Evolutionary conservation across 2,888 invertebrate genomes (phyloP).

Genomic region (Rhingia campestris): DNA sequence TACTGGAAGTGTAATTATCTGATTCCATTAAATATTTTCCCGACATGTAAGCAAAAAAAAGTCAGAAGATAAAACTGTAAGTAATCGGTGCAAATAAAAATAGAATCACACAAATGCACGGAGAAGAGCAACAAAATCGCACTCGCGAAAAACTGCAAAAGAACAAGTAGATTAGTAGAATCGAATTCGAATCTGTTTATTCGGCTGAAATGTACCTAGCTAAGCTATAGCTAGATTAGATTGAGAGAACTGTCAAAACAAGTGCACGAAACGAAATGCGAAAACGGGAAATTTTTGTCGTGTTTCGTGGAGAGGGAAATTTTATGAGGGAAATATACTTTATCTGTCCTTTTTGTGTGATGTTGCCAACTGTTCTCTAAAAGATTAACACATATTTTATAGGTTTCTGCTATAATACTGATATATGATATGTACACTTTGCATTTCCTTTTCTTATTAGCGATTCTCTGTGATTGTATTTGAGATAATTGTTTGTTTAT

Average conservation of each 20-base stretch:
- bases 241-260: constrained; percentile 45
- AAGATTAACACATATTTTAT: background rate
- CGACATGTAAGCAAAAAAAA: background rate
- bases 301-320: background rate
- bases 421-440: background rate
- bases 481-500: background rate
- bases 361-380: constrained; percentile 1
- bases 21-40: constrained; percentile 20
- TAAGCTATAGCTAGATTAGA: too few relatives aligned
- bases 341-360: background rate
- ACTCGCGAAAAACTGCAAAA: constrained; percentile 58
- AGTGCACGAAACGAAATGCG: constrained; percentile 16
- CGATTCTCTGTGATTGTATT: background rate
- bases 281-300: constrained; percentile 13
- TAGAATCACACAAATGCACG: constrained; percentile 50
- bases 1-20: constrained; percentile 2
- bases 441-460: background rate
- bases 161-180: constrained; percentile 26
- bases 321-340: constrained; percentile 2
- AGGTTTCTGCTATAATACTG: background rate
- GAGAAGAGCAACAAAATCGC: constrained; percentile 37
- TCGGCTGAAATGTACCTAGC: constrained; percentile 9
- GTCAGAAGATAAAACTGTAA: too few relatives aligned
- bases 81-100: constrained; percentile 44
- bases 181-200: constrained; percentile 30